Base-by-base conservation (phyloP, 1,140 invertebrate genomes). In the Marisa cornuarietis region DNA sequence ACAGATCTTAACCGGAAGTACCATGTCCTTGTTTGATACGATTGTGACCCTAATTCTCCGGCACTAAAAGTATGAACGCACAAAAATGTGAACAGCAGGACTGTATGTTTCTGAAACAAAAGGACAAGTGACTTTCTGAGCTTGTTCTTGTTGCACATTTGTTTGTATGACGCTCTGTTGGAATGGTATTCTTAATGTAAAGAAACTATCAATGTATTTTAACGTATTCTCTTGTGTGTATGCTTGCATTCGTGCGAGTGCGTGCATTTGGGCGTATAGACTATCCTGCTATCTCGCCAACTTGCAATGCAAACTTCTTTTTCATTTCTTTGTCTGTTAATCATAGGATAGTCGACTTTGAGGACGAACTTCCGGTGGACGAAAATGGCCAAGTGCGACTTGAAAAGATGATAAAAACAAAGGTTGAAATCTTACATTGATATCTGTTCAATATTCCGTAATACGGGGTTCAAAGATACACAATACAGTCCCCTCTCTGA, bases 311-410 rank as follows among this genome's bases (percentile, higher is more conserved):
- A 72, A 42, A 26, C 20, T 51, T 71, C 65, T 68, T n/a, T 68
- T 68, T 68, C 65, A 6, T 68, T 31, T 68, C 8, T n/a, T 83
- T 72, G 0, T 66, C 75, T 26, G 31, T 63, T 74, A 31, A 51
- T 75, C 78, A 31, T 71, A 90, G 89, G 71, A 88, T 86, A 75
- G 81, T 81, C 24, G 82, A 87, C 68, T 89, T 87, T 84, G 83
- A 84, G 26, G 89, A 90, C 79, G 82, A 87, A 61, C 76, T 89
- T n/a, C 85, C 84, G 22, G 71, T 76, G 24, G 87, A 88, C 62
- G 89, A 90, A 71, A 83, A 85, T 54, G 85, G 88, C 18, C 85
- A 87, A 69, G 83, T 89, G 1, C 85, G 82, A 71, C 80, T 79
- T 54, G 87, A 88, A 26, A 81, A 82, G 63, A 81, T 49, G n/a